Conservation (phyloP, 2,113 vertebrate species). For the Trogon melanurus region DNA sequence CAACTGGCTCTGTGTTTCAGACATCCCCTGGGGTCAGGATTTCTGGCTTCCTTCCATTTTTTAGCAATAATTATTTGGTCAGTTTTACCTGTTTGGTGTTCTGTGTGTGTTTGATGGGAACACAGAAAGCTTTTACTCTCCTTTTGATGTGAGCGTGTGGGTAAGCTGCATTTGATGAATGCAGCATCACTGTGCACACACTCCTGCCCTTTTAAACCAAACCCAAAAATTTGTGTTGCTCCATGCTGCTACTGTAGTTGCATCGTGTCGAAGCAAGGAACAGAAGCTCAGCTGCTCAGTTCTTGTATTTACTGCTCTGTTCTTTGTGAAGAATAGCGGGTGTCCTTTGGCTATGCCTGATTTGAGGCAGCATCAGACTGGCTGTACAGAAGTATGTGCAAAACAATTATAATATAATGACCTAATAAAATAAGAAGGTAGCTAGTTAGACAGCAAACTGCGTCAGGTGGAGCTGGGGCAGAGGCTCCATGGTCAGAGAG, state of each 20-base stretch:
- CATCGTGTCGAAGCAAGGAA: neutral
- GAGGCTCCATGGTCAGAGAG: neutral
- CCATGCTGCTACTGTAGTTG: neutral
- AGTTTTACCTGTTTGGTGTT: neutral
- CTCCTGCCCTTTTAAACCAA: neutral
- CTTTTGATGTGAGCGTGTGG: neutral
- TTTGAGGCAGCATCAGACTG: slow-evolving; percentile 25
- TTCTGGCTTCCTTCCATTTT: neutral
- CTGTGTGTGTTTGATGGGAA: neutral
- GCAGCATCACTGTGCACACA: neutral
- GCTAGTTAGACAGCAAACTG: slow-evolving; percentile 13
- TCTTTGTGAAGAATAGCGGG: slow-evolving; percentile 10
- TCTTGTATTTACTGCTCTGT: slow-evolving; percentile 28
- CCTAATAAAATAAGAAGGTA: slow-evolving; percentile 25
- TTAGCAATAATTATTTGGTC: neutral
- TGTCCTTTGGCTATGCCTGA: neutral
- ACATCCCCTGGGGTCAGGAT: neutral
- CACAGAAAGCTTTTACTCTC: neutral
- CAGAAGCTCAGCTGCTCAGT: slow-evolving; percentile 3
- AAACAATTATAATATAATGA: slow-evolving; percentile 31
- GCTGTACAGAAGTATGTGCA: neutral
- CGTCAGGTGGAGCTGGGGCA: neutral
- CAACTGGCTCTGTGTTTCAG: neutral
- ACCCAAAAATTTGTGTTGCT: neutral
- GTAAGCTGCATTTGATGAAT: neutral